phyloP scores from a whole-genome alignment of 2,113 vertebrate genomes.

The Tetrax tetrax region DNA sequence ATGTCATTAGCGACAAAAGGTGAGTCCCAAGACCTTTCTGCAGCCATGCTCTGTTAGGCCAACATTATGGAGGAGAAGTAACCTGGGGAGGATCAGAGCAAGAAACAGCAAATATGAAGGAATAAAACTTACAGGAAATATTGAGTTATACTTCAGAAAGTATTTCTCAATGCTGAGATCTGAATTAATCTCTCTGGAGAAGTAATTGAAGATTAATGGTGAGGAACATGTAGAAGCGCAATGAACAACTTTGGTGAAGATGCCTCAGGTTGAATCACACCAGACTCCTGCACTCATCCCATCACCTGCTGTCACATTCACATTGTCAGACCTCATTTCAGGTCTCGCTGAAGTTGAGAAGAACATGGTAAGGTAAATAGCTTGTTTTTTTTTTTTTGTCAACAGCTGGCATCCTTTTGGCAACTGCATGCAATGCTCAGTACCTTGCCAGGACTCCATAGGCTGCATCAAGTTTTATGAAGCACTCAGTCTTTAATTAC shows the following conservation, averaged over 20 bases:
- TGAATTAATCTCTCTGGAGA: background rate
- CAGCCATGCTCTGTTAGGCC: background rate
- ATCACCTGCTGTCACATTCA: background rate
- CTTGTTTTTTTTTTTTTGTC: background rate
- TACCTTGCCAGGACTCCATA: background rate
- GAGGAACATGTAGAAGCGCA: accelerated
- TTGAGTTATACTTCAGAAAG: background rate
- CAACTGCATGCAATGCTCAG: accelerated
- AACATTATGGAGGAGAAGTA: background rate
- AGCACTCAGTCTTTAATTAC: background rate
- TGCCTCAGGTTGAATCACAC: background rate
- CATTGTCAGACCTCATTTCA: background rate
- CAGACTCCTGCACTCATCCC: background rate
- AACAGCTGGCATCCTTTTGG: background rate
- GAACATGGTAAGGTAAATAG: background rate
- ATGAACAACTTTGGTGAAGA: background rate
- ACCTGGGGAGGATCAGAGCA: background rate
- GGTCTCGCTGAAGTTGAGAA: background rate
- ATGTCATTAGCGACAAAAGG: background rate
- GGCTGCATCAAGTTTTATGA: background rate
- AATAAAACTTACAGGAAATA: background rate
- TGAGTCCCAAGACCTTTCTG: background rate
- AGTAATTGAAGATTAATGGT: background rate
- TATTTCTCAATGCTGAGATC: background rate
- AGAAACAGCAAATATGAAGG: background rate